Percentiles rank a stretch among this genome's conserved stretches.
Evolutionary conservation across 1,140 invertebrate species (phyloP).

Genomic region (Maniola jurtina): DNA sequence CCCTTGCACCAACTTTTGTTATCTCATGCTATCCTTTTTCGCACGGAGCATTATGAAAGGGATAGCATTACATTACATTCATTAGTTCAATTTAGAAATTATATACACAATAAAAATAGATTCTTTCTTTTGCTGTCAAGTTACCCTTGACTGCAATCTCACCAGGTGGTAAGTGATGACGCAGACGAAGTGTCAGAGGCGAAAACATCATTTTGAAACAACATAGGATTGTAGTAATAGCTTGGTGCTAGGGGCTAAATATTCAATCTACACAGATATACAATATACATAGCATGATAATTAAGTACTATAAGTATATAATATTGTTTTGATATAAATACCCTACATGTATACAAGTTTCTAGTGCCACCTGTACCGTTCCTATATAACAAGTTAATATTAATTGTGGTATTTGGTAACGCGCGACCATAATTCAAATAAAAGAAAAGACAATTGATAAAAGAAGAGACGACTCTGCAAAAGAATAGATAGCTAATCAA

Average conservation of each 20-base stretch:
- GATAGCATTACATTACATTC: no score
- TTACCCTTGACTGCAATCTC: no score
- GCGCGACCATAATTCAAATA: background rate
- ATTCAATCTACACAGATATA: background rate
- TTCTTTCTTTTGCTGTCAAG: no score
- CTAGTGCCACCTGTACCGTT: constrained; percentile 9
- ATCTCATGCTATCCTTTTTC: no score
- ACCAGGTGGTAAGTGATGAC: no score
- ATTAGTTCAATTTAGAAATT: no score
- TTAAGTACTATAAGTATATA: background rate
- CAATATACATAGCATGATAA: background rate
- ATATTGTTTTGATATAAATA: background rate
- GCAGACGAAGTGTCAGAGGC: no score
- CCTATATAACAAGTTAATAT: constrained; percentile 8
- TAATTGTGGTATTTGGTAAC: background rate
- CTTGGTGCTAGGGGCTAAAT: background rate
- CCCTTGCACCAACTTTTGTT: no score
- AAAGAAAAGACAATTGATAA: background rate
- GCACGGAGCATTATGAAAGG: no score
- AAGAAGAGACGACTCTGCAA: background rate
- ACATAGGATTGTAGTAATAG: no score
- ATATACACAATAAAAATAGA: no score
- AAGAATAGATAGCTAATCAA: background rate
- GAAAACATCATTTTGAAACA: no score
- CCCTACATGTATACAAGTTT: constrained; percentile 1